Conservation (phyloP, 2,797 vertebrate genomes). For the Gouania willdenowi region DNA sequence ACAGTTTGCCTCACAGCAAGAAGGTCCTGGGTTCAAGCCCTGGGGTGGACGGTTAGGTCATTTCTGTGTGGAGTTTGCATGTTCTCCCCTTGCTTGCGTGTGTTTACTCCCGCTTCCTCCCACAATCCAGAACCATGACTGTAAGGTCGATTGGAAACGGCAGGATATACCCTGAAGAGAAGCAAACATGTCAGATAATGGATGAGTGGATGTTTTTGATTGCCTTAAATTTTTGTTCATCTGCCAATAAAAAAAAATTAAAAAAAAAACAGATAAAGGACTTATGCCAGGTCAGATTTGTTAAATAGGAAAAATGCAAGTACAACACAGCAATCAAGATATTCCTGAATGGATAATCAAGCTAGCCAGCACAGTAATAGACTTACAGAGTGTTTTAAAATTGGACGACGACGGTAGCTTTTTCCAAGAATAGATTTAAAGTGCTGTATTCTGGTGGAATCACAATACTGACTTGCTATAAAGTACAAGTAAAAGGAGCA, state of each 20-base stretch:
- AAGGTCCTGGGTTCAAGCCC: no score
- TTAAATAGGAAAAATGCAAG: neutral
- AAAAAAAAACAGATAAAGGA: neutral
- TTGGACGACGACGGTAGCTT: neutral
- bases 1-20: no score
- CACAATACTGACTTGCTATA: neutral
- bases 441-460: no score
- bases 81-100: no score
- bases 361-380: neutral
- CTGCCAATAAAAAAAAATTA: neutral
- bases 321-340: neutral
- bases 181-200: no score
- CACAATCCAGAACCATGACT: no score
- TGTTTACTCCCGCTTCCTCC: no score
- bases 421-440: neutral
- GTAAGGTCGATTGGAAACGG: no score
- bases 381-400: neutral
- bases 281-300: neutral
- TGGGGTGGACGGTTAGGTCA: no score
- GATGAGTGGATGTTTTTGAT: no score
- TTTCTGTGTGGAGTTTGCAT: no score
- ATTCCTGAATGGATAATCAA: neutral
- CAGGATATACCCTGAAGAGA: no score
- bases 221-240: conserved; percentile 4
- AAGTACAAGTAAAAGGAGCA: neutral